phyloP scores from a whole-genome alignment of 2,113 vertebrate genomes.

The Saguinus midas region DNA sequence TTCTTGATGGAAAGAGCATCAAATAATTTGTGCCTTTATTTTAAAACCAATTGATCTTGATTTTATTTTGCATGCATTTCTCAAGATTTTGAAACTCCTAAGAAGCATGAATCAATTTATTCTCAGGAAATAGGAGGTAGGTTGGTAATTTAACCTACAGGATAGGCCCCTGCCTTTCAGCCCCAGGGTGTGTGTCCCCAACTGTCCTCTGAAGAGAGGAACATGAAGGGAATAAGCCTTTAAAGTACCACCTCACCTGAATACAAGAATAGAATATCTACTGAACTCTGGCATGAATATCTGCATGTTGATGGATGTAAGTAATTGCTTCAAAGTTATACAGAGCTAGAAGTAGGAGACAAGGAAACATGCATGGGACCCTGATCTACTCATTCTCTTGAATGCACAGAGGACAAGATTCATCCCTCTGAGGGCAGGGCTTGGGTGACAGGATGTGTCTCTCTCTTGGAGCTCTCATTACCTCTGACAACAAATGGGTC shows the following conservation, averaged over 20 bases:
- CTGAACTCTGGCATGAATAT: neutral
- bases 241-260: neutral
- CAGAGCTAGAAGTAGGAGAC: neutral
- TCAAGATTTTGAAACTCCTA: neutral
- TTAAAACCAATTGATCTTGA: neutral
- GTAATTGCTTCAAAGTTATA: neutral
- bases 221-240: neutral
- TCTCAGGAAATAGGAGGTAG: neutral
- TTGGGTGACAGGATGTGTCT: too few species aligned
- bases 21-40: neutral
- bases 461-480: neutral
- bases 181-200: neutral
- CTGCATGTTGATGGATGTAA: too few species aligned
- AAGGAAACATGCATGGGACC: neutral
- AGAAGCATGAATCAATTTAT: neutral
- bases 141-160: neutral
- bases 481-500: neutral
- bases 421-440: fast-evolving
- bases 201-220: neutral
- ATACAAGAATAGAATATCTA: neutral
- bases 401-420: neutral
- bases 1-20: neutral
- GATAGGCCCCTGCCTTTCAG: neutral
- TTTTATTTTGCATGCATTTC: neutral
- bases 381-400: neutral